phyloP scores from a whole-genome alignment of 2,888 invertebrate genomes.

The Clostera curtula region DNA sequence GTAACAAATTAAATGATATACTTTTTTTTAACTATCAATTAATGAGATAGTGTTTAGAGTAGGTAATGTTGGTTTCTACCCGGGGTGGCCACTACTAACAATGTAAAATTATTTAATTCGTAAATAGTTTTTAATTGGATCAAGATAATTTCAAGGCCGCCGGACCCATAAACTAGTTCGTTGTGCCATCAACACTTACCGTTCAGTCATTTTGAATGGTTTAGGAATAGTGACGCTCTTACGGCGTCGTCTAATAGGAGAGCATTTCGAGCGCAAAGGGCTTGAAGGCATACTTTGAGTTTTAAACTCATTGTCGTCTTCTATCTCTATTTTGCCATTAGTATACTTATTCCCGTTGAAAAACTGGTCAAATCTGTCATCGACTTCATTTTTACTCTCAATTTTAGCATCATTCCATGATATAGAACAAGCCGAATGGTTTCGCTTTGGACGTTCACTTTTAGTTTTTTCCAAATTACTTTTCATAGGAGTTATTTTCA shows the following conservation, averaged over 20 bases:
- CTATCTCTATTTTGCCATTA: constrained; percentile 19
- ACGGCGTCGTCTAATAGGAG: constrained; percentile 32
- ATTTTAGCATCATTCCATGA: constrained; percentile 62
- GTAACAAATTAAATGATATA: too few species aligned
- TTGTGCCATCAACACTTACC: constrained; percentile 59
- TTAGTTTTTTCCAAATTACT: constrained; percentile 36
- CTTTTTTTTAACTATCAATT: neutral
- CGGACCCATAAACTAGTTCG: too few species aligned
- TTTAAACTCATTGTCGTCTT: constrained; percentile 46
- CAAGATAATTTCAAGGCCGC: too few species aligned
- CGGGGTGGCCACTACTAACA: too few species aligned
- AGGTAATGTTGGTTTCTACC: too few species aligned
- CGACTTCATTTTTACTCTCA: constrained; percentile 45
- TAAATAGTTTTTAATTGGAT: too few species aligned
- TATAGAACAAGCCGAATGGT: constrained; percentile 64
- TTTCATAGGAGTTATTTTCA: constrained; percentile 28
- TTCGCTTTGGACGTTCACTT: constrained; percentile 46
- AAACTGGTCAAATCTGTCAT: constrained; percentile 55
- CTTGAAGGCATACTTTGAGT: constrained; percentile 76
- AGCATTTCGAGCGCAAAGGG: constrained; percentile 59
- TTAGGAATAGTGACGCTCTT: constrained; percentile 76
- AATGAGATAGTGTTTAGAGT: too few species aligned
- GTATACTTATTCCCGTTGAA: constrained; percentile 42
- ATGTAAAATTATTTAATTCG: too few species aligned
- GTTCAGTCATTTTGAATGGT: constrained; percentile 81